Evolutionary conservation across 2,797 vertebrate genomes (phyloP).

Genomic region (Lepidocolaptes lacrymiger): DNA sequence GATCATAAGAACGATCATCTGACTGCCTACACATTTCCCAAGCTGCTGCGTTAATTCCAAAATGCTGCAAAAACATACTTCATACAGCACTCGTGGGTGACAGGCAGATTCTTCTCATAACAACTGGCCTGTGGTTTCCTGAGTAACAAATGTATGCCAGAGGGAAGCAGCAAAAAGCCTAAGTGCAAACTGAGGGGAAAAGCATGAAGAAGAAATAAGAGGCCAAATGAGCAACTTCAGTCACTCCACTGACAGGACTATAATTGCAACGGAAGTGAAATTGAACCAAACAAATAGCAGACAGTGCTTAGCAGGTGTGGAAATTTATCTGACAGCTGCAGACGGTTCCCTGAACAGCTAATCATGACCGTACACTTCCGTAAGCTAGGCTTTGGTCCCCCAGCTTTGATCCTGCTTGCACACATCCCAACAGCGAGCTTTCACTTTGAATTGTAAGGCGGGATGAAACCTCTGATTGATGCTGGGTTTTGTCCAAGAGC

Average conservation of each 20-base stretch:
- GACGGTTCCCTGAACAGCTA: not conserved
- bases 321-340: not conserved
- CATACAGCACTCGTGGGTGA: not conserved
- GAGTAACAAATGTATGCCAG: not conserved
- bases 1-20: rapidly evolving
- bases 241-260: not conserved
- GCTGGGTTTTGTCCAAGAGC: not conserved
- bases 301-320: not conserved
- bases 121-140: not conserved
- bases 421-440: not conserved
- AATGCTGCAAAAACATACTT: conserved; percentile 11
- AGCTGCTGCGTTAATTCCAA: not conserved
- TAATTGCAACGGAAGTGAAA: not conserved
- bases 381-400: not conserved
- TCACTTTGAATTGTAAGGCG: not conserved
- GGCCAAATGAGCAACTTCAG: not conserved
- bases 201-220: not conserved
- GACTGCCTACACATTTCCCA: conserved; percentile 18
- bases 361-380: rapidly evolving
- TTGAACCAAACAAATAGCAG: not conserved
- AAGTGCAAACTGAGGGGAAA: not conserved
- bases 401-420: not conserved
- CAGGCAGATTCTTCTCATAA: conserved; percentile 6
- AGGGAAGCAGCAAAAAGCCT: not conserved
- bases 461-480: not conserved